Conservation (phyloP, 2,888 invertebrate species). For the Drosophila gaucha region DNA sequence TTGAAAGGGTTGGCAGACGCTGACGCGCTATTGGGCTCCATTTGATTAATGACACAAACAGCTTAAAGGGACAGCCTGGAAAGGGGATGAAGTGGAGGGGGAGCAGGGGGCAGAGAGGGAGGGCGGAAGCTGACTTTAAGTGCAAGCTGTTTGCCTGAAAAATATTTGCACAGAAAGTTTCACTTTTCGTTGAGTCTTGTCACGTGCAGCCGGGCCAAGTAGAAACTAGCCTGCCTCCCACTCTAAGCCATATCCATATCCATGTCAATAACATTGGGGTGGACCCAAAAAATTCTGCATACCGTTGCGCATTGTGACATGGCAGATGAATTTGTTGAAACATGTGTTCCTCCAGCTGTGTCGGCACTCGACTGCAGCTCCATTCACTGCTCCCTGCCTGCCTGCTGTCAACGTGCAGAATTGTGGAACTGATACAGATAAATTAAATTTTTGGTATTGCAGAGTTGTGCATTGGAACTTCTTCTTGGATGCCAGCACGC, state of each 20-base stretch:
- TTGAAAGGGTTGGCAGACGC: slow-evolving; percentile 67
- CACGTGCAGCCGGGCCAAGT: slow-evolving; percentile 67
- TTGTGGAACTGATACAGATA: slow-evolving; percentile 78
- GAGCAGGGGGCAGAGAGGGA: background rate
- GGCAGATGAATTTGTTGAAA: slow-evolving; percentile 79
- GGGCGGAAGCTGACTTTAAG: slow-evolving; percentile 30
- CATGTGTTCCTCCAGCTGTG: slow-evolving; percentile 76
- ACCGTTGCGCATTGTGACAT: slow-evolving; percentile 80
- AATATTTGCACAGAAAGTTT: slow-evolving; percentile 73
- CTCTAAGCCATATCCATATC: slow-evolving; percentile 10
- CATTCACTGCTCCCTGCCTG: slow-evolving; percentile 4
- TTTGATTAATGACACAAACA: slow-evolving; percentile 74
- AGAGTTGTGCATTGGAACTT: slow-evolving; percentile 52
- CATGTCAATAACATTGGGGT: slow-evolving; percentile 38
- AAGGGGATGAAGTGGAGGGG: background rate
- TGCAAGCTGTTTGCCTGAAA: slow-evolving; percentile 44
- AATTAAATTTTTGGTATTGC: slow-evolving; percentile 71
- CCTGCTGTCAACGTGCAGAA: slow-evolving; percentile 25
- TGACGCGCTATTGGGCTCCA: slow-evolving; percentile 72
- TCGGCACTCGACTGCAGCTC: slow-evolving; percentile 13
- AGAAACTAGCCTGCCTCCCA: slow-evolving; percentile 17
- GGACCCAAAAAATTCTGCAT: slow-evolving; percentile 60
- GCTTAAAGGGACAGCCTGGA: slow-evolving; percentile 20
- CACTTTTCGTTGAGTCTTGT: slow-evolving; percentile 76
- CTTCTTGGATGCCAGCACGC: slow-evolving; percentile 70